phyloP scores from a whole-genome alignment of 2,113 vertebrate species.

The Pholis gunnellus region DNA sequence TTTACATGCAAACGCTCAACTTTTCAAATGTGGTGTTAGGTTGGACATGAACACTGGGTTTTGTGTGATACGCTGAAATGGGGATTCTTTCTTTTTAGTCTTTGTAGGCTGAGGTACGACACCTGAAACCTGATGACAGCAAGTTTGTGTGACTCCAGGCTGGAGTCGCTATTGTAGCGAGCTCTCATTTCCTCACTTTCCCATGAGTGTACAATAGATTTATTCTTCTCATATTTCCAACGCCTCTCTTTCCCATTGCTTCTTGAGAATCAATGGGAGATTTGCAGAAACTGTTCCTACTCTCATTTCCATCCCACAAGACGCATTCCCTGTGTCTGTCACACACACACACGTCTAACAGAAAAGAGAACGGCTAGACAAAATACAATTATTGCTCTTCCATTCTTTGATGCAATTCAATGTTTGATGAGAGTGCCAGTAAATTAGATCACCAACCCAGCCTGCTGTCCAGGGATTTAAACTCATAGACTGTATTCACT shows the following conservation, averaged over 20 bases:
- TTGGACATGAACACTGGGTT: slow-evolving; percentile 5
- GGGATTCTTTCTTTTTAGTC: slow-evolving; percentile 23
- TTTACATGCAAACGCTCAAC: slow-evolving; percentile 54
- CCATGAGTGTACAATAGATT: slow-evolving; percentile 70
- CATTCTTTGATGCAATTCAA: slow-evolving; percentile 38
- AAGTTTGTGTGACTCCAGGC: slow-evolving; percentile 31
- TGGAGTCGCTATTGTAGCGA: slow-evolving; percentile 43
- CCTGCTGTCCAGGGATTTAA: slow-evolving; percentile 34
- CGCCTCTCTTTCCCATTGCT: slow-evolving; percentile 23
- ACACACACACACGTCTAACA: slow-evolving; percentile 14
- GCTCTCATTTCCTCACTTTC: slow-evolving; percentile 62
- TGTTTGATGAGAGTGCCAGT: slow-evolving; percentile 55
- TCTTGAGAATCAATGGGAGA: slow-evolving; percentile 49
- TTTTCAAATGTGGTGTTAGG: slow-evolving; percentile 4
- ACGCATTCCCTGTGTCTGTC: slow-evolving; percentile 6
- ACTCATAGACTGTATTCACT: slow-evolving; percentile 40
- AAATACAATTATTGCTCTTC: slow-evolving; percentile 22
- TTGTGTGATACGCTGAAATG: slow-evolving; percentile 21
- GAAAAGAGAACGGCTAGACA: slow-evolving; percentile 6
- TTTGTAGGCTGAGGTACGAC: slow-evolving; percentile 1
- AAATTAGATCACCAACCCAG: slow-evolving; percentile 60
- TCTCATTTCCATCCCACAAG: slow-evolving; percentile 39
- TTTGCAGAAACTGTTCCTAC: slow-evolving; percentile 33
- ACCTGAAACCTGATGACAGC: slow-evolving; percentile 47
- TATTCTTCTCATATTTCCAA: slow-evolving; percentile 66